phyloP scores from a whole-genome alignment of 2,113 vertebrate species.

The Pangasianodon gigas region DNA sequence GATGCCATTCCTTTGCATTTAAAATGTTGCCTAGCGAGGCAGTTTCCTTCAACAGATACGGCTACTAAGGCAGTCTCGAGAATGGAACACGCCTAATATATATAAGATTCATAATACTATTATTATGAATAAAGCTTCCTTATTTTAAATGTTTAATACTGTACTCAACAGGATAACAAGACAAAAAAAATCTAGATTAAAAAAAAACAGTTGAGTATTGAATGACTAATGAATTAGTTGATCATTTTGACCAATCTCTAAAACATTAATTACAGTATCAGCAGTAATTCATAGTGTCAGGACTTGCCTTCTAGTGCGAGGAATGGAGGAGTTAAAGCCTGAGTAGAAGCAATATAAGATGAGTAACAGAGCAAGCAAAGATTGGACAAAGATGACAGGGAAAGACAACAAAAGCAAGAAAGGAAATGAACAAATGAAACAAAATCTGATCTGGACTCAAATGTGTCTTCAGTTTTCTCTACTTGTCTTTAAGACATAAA shows the following conservation, averaged over 20 bases:
- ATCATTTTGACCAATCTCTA: not conserved
- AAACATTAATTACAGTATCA: not conserved
- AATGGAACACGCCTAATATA: not conserved
- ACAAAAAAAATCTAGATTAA: not conserved
- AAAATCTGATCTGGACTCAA: not conserved
- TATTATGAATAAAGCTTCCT: not conserved
- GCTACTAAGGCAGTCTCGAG: not conserved
- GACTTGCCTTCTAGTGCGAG: not conserved
- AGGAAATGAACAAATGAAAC: not conserved
- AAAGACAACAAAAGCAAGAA: not conserved
- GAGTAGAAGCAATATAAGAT: not conserved
- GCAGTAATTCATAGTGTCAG: not conserved
- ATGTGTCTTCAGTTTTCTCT: not conserved
- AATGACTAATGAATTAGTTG: not conserved
- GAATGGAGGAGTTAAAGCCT: not conserved
- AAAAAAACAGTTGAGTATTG: not conserved
- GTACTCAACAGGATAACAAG: too few species aligned
- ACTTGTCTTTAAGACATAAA: not conserved
- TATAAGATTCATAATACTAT: not conserved
- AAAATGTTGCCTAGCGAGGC: not conserved
- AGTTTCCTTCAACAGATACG: not conserved
- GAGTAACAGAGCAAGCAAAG: not conserved
- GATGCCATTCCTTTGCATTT: not conserved
- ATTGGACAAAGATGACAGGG: not conserved
- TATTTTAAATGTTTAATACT: too few species aligned